Evolutionary conservation across 2,113 vertebrate species (phyloP).

Genomic region (Silurus glanis): DNA sequence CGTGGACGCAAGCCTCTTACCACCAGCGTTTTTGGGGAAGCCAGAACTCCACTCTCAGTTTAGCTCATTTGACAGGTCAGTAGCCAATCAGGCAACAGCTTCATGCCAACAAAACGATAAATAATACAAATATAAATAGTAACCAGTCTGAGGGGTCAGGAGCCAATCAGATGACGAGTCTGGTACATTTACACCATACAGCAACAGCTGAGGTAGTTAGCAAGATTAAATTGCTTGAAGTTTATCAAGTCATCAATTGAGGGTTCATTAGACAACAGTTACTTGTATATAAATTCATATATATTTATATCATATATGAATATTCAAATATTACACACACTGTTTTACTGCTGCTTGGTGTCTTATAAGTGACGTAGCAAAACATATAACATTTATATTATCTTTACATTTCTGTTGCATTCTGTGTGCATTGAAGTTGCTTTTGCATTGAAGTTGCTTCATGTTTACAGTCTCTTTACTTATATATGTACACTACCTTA

Average conservation of each 20-base stretch:
- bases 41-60: slow-evolving; percentile 80
- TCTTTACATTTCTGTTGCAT: not conserved
- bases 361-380: not conserved
- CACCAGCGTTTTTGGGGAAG: slow-evolving; percentile 80
- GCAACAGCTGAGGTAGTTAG: not conserved
- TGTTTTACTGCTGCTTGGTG: not conserved
- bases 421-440: too few relatives aligned
- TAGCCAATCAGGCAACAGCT: not conserved
- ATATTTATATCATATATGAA: too few relatives aligned
- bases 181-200: not conserved
- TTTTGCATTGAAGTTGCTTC: too few relatives aligned
- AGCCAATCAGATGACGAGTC: not conserved
- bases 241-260: not conserved
- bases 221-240: not conserved
- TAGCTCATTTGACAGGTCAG: slow-evolving; percentile 93
- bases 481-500: too few relatives aligned
- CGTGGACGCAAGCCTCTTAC: slow-evolving; percentile 81
- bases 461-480: too few relatives aligned
- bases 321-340: not conserved
- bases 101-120: not conserved
- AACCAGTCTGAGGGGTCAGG: not conserved
- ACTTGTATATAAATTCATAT: too few relatives aligned
- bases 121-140: not conserved
- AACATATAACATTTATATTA: not conserved
- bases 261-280: not conserved